Base-by-base conservation (phyloP, 2,888 invertebrate genomes). In the Drosophila atripex region DNA sequence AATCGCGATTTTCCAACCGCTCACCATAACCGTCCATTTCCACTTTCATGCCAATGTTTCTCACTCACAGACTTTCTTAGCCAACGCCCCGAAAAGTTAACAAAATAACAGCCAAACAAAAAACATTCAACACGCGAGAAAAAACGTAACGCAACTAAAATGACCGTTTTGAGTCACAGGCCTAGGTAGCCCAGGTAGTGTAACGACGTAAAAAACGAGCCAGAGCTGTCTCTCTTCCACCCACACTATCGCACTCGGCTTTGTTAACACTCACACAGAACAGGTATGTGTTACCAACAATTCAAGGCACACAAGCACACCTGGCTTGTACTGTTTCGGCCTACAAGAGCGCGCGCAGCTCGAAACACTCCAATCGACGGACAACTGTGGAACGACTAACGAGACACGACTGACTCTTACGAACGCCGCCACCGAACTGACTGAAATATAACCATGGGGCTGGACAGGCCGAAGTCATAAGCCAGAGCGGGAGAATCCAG, bases 91-190 rank as follows among this genome's bases (percentile, higher is more conserved):
- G 78, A 88, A 86, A 71, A 60, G 56, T 54, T 61, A 75, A 64
- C 53, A 47, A 53, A 53, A 50, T 55, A 60, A 55, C 50, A 58
- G 51, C 52, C 71, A 57, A 60, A 39, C 39, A 23, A 35, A 30
- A 30, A 50, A 57, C 54, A 54, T 30, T 21, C 54, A 11, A n/a
- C 25, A 53, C 16, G 45, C 45, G 23, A 49, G 30, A 45, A 32
- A 88, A 75, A 80, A 82, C 80, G 79, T 72, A 69, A 82, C 76
- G 74, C 77, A 74, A 74, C 86, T 63, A 60, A 88, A 88, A 88
- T 88, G 88, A 86, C 82, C 86, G 83, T 82, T 82, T 82, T 86
- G 79, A 76, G 86, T 82, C 76, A 59, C 38, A 80, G 64, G 66
- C 63, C 23, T 75, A 85, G 76, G 76, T 78, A 78, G 53, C 28